phyloP scores from a whole-genome alignment of 2,888 invertebrate genomes.

The Trisateles emortualis region DNA sequence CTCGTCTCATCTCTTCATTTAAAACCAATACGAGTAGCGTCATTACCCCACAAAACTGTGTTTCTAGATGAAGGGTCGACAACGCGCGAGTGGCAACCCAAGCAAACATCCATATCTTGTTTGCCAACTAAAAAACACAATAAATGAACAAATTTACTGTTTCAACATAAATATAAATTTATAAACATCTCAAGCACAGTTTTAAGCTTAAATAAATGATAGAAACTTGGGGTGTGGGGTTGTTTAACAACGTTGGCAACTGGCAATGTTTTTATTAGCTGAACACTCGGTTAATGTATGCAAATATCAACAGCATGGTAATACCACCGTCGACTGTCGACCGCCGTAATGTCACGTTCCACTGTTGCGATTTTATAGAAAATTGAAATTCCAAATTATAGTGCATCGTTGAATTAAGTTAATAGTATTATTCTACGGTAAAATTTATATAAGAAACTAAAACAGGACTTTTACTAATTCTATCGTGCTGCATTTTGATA shows the following conservation, averaged over 20 bases:
- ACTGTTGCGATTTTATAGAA: conserved; percentile 34
- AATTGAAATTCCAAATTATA: neutral
- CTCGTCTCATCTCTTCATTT: too few species aligned
- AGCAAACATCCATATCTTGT: too few species aligned
- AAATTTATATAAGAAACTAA: too few species aligned
- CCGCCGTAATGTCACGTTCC: conserved; percentile 22
- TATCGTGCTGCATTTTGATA: too few species aligned
- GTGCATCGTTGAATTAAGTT: neutral
- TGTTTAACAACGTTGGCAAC: conserved; percentile 56
- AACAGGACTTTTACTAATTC: too few species aligned
- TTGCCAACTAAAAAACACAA: too few species aligned
- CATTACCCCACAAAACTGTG: too few species aligned
- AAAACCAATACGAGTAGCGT: too few species aligned
- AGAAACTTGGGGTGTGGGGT: conserved; percentile 11
- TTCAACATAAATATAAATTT: neutral
- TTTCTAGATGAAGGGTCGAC: too few species aligned
- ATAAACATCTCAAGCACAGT: neutral
- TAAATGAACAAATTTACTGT: too few species aligned
- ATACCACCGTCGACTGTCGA: conserved; percentile 43
- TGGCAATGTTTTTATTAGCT: conserved; percentile 61
- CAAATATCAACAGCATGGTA: conserved; percentile 64
- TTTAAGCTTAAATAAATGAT: conserved; percentile 22
- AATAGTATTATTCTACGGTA: too few species aligned
- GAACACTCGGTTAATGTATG: conserved; percentile 60
- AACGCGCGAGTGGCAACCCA: too few species aligned